These are phyloP conservation scores for Hafferia zeledoni DNA, from an alignment of 2,797 vertebrate species.

Conservation along the genomic window DNA sequence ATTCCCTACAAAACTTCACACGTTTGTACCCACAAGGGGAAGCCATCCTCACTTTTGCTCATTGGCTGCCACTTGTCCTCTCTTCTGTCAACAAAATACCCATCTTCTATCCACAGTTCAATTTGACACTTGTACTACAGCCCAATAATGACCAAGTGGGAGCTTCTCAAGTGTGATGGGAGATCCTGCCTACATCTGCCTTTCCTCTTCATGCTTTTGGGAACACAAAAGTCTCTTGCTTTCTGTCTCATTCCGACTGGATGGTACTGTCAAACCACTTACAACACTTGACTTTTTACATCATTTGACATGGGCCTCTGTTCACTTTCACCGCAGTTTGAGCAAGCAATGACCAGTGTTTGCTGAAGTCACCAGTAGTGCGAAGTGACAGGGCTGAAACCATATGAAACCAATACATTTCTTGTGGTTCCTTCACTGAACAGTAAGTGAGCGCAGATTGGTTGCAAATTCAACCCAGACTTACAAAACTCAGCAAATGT, in stretches of 20 bases:
- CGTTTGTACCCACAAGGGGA: not conserved
- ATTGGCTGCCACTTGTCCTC: not conserved
- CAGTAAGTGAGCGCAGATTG: constrained; percentile 43
- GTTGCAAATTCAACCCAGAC: constrained; percentile 62
- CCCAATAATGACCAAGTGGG: not conserved
- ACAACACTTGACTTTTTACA: not conserved
- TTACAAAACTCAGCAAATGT: constrained; percentile 45
- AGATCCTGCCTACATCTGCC: not conserved
- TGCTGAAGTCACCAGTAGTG: not conserved
- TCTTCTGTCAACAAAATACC: not conserved
- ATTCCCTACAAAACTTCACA: not conserved
- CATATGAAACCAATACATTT: constrained; percentile 45
- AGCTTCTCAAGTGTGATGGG: not conserved
- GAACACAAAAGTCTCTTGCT: not conserved
- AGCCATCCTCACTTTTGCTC: not conserved
- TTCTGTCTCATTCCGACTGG: not conserved
- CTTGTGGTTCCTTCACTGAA: not conserved
- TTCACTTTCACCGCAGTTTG: not conserved
- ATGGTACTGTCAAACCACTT: not conserved
- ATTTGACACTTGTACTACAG: not conserved
- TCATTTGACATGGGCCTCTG: not conserved
- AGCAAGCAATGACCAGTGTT: not conserved
- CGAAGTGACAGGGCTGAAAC: not conserved
- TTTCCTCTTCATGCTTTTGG: not conserved
- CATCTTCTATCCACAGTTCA: rapidly evolving